Base-by-base conservation (phyloP, 1,140 invertebrate species). In the Drosophila cardini region DNA sequence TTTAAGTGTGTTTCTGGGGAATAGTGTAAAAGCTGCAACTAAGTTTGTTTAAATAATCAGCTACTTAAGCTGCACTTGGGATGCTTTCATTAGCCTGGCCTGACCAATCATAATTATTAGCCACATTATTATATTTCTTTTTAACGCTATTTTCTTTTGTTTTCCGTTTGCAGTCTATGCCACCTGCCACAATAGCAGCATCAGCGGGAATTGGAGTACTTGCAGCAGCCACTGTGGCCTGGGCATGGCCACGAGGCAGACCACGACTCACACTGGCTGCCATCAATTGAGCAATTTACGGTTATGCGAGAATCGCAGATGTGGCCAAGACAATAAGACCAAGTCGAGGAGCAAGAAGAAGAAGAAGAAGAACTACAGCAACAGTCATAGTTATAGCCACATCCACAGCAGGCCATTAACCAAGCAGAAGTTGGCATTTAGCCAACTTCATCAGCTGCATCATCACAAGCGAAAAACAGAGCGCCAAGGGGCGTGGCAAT, bases 141-240 rank as follows among this genome's bases (percentile, higher is more conserved):
- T 15, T 64, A 26, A 26, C n/a, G 26, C 1, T 36, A 40, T 46
- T 8, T 36, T 16, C 16, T 9, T 8, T 18, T 55, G 30, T 58
- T 7, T 50, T 62, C 46, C 6, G 21, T 5, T 81, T 84, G 40
- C 78, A 93, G 93, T 93, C 32, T 92, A 93, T 64, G 89, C 90
- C 61, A 93, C 93, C 67, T 92, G 91, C 63, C 90, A 92, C 63
- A 92, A 93, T 36, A 90, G 89, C 78, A 90, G 83, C 71, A 91
- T 78, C 72, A 86, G 90, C 61, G 94, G 94, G 5, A 92, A 93
- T 34, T 96, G 95, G 95, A 94, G 94, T 4, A 79, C 91, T 2
- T 96, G 95, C 87, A 95, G 94, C 8, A 92, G 91, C 6, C 85
- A 90, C 5, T 96, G 95, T 80, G 95, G 95, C 13, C 92, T 94